These are phyloP conservation scores for Drosophila setosimentum DNA, from an alignment of 2,888 invertebrate genomes.

Conservation along the genomic window DNA sequence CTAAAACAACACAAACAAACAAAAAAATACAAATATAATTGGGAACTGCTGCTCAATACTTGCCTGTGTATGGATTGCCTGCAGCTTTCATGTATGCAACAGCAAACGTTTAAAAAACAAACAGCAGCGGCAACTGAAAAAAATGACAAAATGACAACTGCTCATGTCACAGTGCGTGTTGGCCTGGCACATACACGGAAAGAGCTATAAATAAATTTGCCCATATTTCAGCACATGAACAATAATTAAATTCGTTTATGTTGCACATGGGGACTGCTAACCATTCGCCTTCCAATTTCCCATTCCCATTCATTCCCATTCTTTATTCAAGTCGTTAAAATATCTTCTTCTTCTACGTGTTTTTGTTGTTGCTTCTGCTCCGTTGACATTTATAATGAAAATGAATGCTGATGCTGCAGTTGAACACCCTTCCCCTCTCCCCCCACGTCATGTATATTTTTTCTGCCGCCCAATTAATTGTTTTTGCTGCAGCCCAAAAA, in stretches of 20 bases:
- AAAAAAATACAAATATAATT: slow-evolving; percentile 40
- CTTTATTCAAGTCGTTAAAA: slow-evolving; percentile 15
- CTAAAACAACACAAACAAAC: slow-evolving; percentile 40
- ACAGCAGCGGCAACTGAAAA: slow-evolving; percentile 25
- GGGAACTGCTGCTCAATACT: slow-evolving; percentile 39
- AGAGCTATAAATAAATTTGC: slow-evolving; percentile 73
- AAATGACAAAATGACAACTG: slow-evolving; percentile 25
- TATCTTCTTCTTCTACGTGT: slow-evolving; percentile 18
- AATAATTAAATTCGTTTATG: slow-evolving; percentile 77
- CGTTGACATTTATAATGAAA: slow-evolving; percentile 78
- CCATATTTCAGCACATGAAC: slow-evolving; percentile 78
- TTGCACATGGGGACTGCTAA: slow-evolving; percentile 63
- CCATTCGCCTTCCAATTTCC: slow-evolving; percentile 25
- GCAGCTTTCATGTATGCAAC: slow-evolving; percentile 65
- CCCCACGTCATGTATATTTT: not conserved
- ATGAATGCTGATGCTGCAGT: slow-evolving; percentile 69
- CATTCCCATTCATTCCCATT: not conserved
- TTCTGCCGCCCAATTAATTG: slow-evolving; percentile 11
- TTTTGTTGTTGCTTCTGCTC: slow-evolving; percentile 15
- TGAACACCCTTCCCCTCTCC: no score
- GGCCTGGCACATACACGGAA: slow-evolving; percentile 31
- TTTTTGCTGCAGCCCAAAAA: slow-evolving; percentile 43
- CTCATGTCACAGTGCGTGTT: slow-evolving; percentile 44
- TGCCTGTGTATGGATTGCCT: slow-evolving; percentile 12
- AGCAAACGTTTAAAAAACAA: slow-evolving; percentile 47